Conservation (phyloP, 2,797 vertebrate species). For the Falco naumanni region DNA sequence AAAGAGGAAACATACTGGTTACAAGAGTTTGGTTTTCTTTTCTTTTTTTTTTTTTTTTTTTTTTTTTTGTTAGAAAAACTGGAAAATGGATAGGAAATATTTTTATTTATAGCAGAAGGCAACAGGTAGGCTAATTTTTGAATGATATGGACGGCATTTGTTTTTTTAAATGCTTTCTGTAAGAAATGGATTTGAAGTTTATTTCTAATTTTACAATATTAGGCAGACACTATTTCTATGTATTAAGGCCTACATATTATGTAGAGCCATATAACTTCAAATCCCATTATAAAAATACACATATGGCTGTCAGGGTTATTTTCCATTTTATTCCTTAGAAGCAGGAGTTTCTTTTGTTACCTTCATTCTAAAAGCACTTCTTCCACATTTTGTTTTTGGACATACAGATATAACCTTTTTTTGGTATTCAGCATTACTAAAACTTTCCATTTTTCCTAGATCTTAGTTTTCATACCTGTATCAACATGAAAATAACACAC, state of each 20-base stretch:
- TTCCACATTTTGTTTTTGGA: not conserved
- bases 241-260: not conserved
- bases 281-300: not conserved
- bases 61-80: not conserved
- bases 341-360: not conserved
- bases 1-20: not conserved
- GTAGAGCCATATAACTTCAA: not conserved
- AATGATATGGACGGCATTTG: fast-evolving
- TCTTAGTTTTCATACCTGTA: not conserved
- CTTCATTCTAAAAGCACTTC: not conserved
- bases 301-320: not conserved
- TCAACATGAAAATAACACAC: not conserved
- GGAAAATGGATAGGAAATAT: not conserved
- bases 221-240: not conserved
- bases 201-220: not conserved
- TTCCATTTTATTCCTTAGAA: not conserved
- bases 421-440: not conserved
- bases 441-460: not conserved
- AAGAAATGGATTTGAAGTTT: not conserved
- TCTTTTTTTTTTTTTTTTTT: not conserved
- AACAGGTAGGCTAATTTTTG: not conserved
- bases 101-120: not conserved
- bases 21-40: not conserved
- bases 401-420: not conserved
- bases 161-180: not conserved